Evolutionary conservation across 2,797 vertebrate species (phyloP), one percentile per base, ranked within the genome.

Genomic region (Morus bassanus): DNA sequence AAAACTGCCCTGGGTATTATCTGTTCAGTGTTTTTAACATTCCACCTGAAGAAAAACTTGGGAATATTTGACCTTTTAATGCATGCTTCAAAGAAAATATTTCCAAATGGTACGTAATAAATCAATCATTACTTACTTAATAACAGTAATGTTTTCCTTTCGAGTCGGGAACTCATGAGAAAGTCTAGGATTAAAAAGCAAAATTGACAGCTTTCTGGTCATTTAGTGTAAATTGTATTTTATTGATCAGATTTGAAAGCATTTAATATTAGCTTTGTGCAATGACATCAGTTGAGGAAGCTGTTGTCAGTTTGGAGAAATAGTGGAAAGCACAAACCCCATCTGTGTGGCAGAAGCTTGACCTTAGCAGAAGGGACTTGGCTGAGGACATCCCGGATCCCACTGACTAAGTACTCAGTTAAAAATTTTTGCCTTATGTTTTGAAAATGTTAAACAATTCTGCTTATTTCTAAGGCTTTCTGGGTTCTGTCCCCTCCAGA

Each of bases 201-300:
- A 30, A 94, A 96, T 63, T 90, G 97, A 93, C 95, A 96, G 86
- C 77, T 96, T 93, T 91, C 93, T 91, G 94, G 86, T 91, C 91
- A 89, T 96, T 97, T 97, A 95, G 96, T 91, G 97, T 95, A 97
- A 98, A 98, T 96, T 93, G 94, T 95, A 88, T 98, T 98, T 97
- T 98, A 98, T 99, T 97, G 98, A 99, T 98, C 97, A 61, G 92
- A 82, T 96, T 88, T 97, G 94, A 97, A 97, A 80, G 63, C 94
- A 91, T 98, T 98, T 98, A 97, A 88, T 97, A 97, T 93, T 65
- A 93, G 74, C 91, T 89, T 61, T 11, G 9, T 89, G 81, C 54
- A 59, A 43, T 96, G 97, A 93, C 97, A 96, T 97, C 96, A 97
- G 65, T 60, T 97, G 95, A 93, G 76, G 95, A 91, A 95, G 93